phyloP scores from a whole-genome alignment of 2,113 vertebrate genomes.

The Tupaia tana region DNA sequence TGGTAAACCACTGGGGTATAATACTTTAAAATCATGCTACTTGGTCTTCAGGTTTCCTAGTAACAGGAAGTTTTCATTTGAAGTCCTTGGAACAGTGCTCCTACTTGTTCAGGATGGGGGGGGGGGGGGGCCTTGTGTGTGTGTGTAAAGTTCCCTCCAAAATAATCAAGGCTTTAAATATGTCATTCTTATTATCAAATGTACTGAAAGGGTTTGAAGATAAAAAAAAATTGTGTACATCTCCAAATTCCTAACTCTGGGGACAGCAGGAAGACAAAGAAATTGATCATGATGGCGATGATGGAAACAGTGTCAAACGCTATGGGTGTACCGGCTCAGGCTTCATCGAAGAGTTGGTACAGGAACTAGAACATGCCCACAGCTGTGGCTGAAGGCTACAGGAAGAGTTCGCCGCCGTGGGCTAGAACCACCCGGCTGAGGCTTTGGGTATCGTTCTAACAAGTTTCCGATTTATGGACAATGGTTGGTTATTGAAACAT shows the following conservation, averaged over 20 bases:
- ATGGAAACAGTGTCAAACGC: neutral
- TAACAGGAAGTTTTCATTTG: slow-evolving; percentile 32
- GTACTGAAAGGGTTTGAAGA: neutral
- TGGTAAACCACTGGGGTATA: neutral
- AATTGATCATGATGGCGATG: neutral
- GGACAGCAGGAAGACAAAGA: neutral
- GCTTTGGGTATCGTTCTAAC: neutral
- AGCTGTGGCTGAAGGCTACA: neutral
- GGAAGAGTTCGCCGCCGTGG: neutral
- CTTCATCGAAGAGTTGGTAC: neutral
- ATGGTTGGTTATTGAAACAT: neutral
- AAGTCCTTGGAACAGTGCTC: neutral
- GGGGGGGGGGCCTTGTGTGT: too few relatives aligned
- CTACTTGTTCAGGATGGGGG: neutral
- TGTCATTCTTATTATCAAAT: neutral
- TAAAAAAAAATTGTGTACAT: neutral
- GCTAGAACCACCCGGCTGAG: neutral
- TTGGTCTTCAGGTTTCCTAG: slow-evolving; percentile 13
- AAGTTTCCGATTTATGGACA: neutral
- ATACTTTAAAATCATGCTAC: neutral
- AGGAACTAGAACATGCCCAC: neutral
- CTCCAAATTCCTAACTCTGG: neutral
- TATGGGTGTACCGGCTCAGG: neutral
- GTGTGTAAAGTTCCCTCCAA: neutral
- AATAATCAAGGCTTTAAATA: neutral